phyloP scores from a whole-genome alignment of 2,797 vertebrate genomes.

The Clamator glandarius region DNA sequence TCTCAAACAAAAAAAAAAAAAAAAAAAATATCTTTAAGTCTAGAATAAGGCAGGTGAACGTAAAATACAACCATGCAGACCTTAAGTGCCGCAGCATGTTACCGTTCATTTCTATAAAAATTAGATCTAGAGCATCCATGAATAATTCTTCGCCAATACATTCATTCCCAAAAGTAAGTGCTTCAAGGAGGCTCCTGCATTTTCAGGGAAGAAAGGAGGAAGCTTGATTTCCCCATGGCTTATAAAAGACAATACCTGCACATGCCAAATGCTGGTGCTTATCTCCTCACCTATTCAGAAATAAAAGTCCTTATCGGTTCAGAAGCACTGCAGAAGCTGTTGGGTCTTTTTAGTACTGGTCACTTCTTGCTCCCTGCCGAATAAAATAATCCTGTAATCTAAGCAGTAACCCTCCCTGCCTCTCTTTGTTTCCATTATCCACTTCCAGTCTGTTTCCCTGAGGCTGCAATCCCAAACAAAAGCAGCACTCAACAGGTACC shows the following conservation, averaged over 20 bases:
- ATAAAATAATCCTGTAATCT: neutral
- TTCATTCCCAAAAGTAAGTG: conserved; percentile 15
- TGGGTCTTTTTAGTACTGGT: neutral
- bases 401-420: neutral
- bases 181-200: neutral
- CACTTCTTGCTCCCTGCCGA: neutral
- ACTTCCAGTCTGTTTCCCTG: neutral
- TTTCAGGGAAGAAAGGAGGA: neutral
- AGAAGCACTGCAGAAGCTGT: neutral
- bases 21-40: neutral
- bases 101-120: conserved; percentile 22
- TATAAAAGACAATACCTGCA: conserved; percentile 7
- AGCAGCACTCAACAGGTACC: neutral
- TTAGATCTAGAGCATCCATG: neutral
- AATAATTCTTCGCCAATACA: conserved; percentile 1
- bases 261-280: neutral
- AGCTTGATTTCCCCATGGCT: conserved; percentile 29
- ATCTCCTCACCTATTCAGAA: neutral
- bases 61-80: neutral
- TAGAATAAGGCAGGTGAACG: neutral
- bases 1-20: neutral
- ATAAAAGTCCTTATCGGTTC: neutral
- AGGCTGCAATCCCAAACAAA: neutral
- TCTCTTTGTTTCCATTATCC: neutral
- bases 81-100: neutral